Base-by-base conservation (phyloP, 2,113 vertebrate species). In the Sprattus sprattus region DNA sequence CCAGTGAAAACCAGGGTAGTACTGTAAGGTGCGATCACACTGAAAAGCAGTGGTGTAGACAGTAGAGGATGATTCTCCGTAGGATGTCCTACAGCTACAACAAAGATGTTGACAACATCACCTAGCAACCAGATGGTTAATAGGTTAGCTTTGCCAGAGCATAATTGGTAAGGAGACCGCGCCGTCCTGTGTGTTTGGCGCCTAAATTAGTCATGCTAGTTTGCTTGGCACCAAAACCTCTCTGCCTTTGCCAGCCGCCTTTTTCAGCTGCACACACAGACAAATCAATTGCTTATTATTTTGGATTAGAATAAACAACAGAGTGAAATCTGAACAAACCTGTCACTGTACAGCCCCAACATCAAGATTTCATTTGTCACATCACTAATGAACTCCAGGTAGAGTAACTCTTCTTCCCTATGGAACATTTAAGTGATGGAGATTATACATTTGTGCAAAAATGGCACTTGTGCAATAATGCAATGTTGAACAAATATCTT, bases 281-380 rank as follows among this genome's bases (percentile, higher is more conserved):
- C 10, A 78, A 78, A 32, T 78, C 15, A 78, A 28, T 3, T 32
- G 6, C 1, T 6, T 6, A 64, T 64, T 22, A 64, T 25, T 64
- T 64, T 49, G 7, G 60, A 64, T 64, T 25, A n/a, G 60, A n/a
- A 25, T n/a, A 64, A 64, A 9, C 5, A 47, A 49, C 9, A 1
- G 47, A 22, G 54, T 20, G 22, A 39, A 11, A 85, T 57, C 86
- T 54, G 20, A 32, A 78, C 85, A 83, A 86, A 99, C 98, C 97
- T 97, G 94, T 97, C 94, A 88, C 97, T 98, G 94, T 96, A 97
- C 20, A 98, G 90, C 50, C 95, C 96, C 39, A 96, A 94, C 88
- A 91, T 95, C 92, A 99, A 94, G 91, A 99, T 97, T 78, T 99
- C 97, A 87, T 97, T 96, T 82, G 98, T 99, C 86, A 99, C 88